Percentiles rank a stretch among this genome's conserved stretches.
These are phyloP conservation scores for Doryteuthis pealeii DNA, from an alignment of 1,140 invertebrate species.

Conservation along the genomic window DNA sequence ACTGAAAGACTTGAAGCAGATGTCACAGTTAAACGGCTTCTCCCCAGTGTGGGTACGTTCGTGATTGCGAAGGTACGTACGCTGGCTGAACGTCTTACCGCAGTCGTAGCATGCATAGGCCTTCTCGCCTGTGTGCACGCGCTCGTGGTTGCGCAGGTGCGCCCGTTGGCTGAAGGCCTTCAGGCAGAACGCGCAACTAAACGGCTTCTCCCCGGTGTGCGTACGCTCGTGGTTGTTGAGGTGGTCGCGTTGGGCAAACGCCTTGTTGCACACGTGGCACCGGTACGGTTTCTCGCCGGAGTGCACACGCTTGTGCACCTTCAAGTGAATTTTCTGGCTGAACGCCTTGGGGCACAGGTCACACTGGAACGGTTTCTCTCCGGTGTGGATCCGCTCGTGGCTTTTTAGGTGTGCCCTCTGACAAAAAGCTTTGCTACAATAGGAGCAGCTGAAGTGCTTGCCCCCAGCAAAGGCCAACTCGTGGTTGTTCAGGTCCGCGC, in stretches of 20 bases:
- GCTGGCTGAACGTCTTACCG: neutral
- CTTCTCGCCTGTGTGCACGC: constrained; percentile 40
- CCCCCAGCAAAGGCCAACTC: constrained; percentile 54
- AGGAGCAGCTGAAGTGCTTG: constrained; percentile 53
- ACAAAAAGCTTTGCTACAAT: constrained; percentile 48
- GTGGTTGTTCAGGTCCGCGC: constrained; percentile 66
- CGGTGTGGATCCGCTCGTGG: constrained; percentile 69
- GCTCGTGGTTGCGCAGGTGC: constrained; percentile 29
- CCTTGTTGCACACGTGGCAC: constrained; percentile 60
- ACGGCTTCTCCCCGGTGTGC: constrained; percentile 74
- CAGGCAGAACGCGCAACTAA: constrained; percentile 73
- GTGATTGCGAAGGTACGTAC: neutral
- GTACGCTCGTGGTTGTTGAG: constrained; percentile 53
- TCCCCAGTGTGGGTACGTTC: constrained; percentile 8
- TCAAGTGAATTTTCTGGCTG: constrained; percentile 89
- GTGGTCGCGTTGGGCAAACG: constrained; percentile 68
- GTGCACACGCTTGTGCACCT: constrained; percentile 81
- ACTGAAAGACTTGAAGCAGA: neutral
- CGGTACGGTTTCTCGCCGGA: constrained; percentile 83
- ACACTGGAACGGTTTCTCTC: constrained; percentile 59
- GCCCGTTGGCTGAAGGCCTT: constrained; percentile 76
- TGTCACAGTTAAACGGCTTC: neutral
- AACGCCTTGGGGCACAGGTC: constrained; percentile 68
- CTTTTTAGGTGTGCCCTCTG: constrained; percentile 70
- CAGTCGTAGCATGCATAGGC: constrained; percentile 16